A percentile compares a stretch with the other conserved stretches of the same genome.
phyloP scores from a whole-genome alignment of 2,888 invertebrate genomes.

The Xestia ashworthii region DNA sequence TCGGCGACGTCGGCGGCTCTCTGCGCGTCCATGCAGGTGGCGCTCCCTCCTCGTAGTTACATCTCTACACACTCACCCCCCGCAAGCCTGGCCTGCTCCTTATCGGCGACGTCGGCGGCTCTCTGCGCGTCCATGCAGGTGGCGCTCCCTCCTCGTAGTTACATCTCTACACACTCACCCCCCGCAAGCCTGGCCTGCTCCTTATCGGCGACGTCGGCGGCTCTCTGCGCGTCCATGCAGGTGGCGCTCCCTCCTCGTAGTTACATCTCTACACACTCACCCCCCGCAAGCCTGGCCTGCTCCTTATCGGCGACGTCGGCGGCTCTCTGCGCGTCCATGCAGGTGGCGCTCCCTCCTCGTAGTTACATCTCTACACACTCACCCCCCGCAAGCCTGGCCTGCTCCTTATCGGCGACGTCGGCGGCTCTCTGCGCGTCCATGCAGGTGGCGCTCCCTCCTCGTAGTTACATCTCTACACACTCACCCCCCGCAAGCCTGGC shows the following conservation, averaged over 20 bases:
- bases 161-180: constrained; percentile 70
- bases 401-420: constrained; percentile 76
- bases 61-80: constrained; percentile 75
- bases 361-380: not conserved
- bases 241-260: constrained; percentile 69
- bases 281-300: constrained; percentile 77
- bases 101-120: no score
- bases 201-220: constrained; percentile 77
- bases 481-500: constrained; percentile 81
- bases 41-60: no score
- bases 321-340: constrained; percentile 82
- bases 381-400: constrained; percentile 81
- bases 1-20: no score
- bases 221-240: constrained; percentile 82
- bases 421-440: constrained; percentile 81
- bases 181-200: constrained; percentile 77
- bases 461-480: not conserved
- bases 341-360: constrained; percentile 72
- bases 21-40: no score
- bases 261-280: constrained; percentile 67
- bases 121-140: no score
- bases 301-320: constrained; percentile 78
- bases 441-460: constrained; percentile 75
- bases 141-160: no score
- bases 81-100: constrained; percentile 19